Evolutionary conservation across 1,140 invertebrate species (phyloP), one percentile per base, ranked within the genome.

Genomic region (Battus philenor): DNA sequence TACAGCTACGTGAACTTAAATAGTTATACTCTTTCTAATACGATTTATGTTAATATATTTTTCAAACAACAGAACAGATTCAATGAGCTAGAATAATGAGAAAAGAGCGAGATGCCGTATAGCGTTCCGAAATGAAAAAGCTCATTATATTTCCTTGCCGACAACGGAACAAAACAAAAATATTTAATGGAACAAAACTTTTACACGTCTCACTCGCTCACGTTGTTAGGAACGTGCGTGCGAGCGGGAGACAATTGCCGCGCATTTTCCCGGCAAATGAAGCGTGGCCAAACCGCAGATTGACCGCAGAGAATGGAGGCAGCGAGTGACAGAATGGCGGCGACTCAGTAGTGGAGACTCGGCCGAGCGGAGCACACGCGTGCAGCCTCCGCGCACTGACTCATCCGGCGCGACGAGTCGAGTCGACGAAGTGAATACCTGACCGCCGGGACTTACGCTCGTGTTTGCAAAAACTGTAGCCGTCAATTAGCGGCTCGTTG

Each of bases 281-380:
- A 83, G 80, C 81, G 71, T 84, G 80, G 74, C 78, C 69, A 77
- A 72, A 86, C 84, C 84, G 72, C 84, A 86, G 84, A 85, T 86
- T 85, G 81, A 84, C 84, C 84, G 80, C 84, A 85, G 83, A 85
- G 76, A 83, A 83, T 84, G 83, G 75, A 85, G 73, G 83, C 78
- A 83, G 72, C 76, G 76, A 82, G 83, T 83, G 77, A 85, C 77
- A 81, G 78, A 70, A 81, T 82, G 81, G 79, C 78, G 75, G 75
- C 74, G 60, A 65, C 56, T 77, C 78, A 84, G 79, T 86, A 69
- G 75, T 75, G 64, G 59, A 71, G 65, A 65, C 64, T 51, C 75
- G 66, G 65, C 69, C 78, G 73, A 46, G 46, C 65, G 47, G 68
- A 38, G 29, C 61, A 62, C 73, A 76, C 81, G 76, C 61, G 66